Evolutionary conservation across 2,888 invertebrate species (phyloP), one percentile per base, ranked within the genome.

Genomic region (Lobophora halterata): DNA sequence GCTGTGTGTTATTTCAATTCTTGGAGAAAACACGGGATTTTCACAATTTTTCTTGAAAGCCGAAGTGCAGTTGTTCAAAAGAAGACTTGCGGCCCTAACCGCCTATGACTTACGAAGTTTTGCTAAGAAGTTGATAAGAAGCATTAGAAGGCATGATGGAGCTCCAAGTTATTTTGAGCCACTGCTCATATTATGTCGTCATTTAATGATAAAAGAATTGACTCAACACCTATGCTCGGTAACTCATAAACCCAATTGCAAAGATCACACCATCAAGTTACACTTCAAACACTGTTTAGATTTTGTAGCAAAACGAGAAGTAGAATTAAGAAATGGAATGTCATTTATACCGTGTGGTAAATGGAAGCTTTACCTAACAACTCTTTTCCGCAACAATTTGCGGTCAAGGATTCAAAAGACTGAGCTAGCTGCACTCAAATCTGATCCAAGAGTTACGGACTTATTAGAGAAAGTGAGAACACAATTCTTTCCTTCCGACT

Each of bases 211-310:
- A 33, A 81, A 79, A 51, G 58, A 77, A 23, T 37, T 79, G 13
- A 70, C 79, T 1, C 71, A 79, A 24, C 87, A 87, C 53, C 21
- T 86, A 9, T 62, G 60, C 35, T 55, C 52, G 5, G 29, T 46
- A 20, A 11, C 40, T 24, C 82, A 85, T 41, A 38, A 30, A n/a
- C 42, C 40, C 14, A 46, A 53, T 43, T 83, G 85, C 46, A 42
- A 45, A 14, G 5, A 49, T 6, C 65, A 79, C 50, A 69, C 42
- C 53, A 65, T 89, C 36, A 49, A 70, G 62, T 74, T 92, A 24
- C 81, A 88, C 46, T 93, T 91, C 57, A 81, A 78, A 41, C 67
- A 88, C 46, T 89, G 91, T 46, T 73, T 89, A 8, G 64, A 79
- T 17, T 74, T 92, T 45, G 69, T 93, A 30, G 77, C 83, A 10